Base-by-base conservation (phyloP, 2,888 invertebrate species). In the Scaptomyza reducta region DNA sequence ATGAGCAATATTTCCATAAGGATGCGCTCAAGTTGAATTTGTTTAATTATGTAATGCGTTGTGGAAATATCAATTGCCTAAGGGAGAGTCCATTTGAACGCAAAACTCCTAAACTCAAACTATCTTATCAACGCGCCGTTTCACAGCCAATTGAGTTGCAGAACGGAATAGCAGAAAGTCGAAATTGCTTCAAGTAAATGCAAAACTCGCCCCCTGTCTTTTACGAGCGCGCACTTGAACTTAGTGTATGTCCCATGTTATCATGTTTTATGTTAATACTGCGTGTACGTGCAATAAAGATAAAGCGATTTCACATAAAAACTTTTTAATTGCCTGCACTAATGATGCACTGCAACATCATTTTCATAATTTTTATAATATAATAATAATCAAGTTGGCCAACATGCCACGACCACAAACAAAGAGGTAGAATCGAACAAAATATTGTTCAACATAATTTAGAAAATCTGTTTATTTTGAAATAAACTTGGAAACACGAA, bases 261-360 rank as follows among this genome's bases (percentile, higher is more conserved):
- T 86, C 76, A 78, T 83, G 68, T 79, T 84, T 86, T 77, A 85
- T 85, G 84, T 75, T 84, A 81, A 77, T 84, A 66, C 72, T 68
- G 69, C 80, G 66, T 80, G 78, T 83, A 76, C 78, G 76, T 71
- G 84, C 75, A 84, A 86, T 85, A 85, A 85, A 85, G 84, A 85
- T 85, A 85, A 85, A 85, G 75, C 77, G 84, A 74, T 84, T 86
- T 70, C 72, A 47, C 74, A 84, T 75, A 86, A 86, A 83, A 86
- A 85, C 81, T 85, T 85, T 85, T 87, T 88, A 85, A 85, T 85
- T 85, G 85, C 87, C 84, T 79, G 88, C 87, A 86, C 88, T 85
- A 85, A 88, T 85, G 88, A 85, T 88, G 85, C 88, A 85, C 79
- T 88, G 84, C 85, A 87, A 81, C 74, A 85, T 87, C 87, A 79